Evolutionary conservation across 2,113 vertebrate genomes (phyloP), one percentile per base, ranked within the genome.

Genomic region (Noctilio leporinus): DNA sequence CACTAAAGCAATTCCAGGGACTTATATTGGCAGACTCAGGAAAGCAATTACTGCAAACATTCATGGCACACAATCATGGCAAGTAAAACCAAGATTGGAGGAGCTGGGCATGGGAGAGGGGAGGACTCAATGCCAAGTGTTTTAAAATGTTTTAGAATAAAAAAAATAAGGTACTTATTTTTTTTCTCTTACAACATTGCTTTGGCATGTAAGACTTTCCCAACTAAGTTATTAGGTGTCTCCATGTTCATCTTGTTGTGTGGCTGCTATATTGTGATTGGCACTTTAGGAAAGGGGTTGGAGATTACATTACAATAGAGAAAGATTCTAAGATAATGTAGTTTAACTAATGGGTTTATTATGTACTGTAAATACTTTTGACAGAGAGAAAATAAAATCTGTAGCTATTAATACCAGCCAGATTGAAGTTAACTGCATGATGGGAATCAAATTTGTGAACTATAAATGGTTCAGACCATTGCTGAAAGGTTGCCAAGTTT

Each of bases 331-430:
- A 77, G 24, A 91, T 85, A 96, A 84, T 95, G n/a, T 20, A 33
- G 24, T 65, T 90, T 81, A 92, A 93, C 40, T 84, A 96, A 89
- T 84, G 33, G 64, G 62, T 64, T 85, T 70, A 88, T 62, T 22
- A 45, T 80, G 47, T 81, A 65, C 9, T 82, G 0, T 45, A 55
- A 35, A 75, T 30, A 77, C 17, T 35, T 84, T 80, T 85, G 40
- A 67, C 76, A 88, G 35, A 70, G 2, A 81, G 24, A 67, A 95
- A 93, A 91, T 67, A 75, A 83, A 85, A 77, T 64, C 3, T 40
- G 4, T 75, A 82, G 35, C 49, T 91, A 73, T 94, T 90, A 89
- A 78, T 93, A 65, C 47, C 26, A 93, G 9, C 16, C 40, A 85
- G 7, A 96, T 20, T 77, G 55, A 96, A 87, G 49, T 80, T 88